Conservation (phyloP, 2,113 vertebrate genomes). For the Zosterops pallidus region DNA sequence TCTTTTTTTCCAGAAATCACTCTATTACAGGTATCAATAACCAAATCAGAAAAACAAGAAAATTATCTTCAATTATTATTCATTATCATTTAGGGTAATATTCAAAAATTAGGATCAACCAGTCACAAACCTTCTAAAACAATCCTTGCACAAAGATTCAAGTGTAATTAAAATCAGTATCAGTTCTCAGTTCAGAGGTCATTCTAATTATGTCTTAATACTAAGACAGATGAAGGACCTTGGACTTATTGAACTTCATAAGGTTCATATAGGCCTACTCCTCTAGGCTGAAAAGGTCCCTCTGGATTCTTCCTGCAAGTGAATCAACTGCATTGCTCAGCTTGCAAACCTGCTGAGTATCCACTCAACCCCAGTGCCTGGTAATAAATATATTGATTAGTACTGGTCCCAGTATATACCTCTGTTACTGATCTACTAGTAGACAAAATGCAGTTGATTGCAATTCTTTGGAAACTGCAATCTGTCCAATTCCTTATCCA, state of each 20-base stretch:
- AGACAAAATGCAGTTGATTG: background rate
- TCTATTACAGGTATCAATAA: background rate
- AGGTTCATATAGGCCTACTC: background rate
- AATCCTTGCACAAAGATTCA: conserved; percentile 26
- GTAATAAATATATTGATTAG: background rate
- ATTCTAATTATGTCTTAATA: background rate
- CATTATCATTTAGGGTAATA: background rate
- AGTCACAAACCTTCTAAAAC: conserved; percentile 23
- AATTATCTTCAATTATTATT: background rate
- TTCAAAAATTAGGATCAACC: background rate
- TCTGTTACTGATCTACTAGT: background rate
- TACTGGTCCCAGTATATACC: rapidly evolving
- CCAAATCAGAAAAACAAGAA: background rate
- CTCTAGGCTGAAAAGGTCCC: background rate
- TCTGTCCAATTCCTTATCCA: background rate
- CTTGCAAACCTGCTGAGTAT: background rate
- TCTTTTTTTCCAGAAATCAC: background rate
- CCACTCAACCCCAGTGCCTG: background rate
- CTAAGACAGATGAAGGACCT: background rate
- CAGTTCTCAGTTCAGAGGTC: background rate
- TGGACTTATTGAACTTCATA: background rate
- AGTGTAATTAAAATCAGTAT: background rate
- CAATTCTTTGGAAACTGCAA: background rate
- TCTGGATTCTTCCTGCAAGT: background rate
- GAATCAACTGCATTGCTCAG: background rate